Conservation (phyloP, 2,888 invertebrate genomes). For the Stenurella melanura region DNA sequence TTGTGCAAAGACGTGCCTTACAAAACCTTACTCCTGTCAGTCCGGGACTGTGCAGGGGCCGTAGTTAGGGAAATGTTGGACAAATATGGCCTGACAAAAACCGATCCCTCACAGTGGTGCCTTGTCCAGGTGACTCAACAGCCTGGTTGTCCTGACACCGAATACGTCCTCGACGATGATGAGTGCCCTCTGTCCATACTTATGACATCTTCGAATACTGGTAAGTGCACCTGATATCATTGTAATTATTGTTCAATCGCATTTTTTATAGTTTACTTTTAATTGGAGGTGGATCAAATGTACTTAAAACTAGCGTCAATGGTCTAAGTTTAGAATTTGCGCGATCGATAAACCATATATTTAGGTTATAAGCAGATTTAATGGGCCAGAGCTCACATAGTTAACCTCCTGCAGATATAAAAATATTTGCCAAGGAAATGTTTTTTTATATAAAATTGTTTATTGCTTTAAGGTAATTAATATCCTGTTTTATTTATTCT, state of each 20-base stretch:
- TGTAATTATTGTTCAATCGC: background rate
- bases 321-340: slow-evolving; percentile 14
- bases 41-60: slow-evolving; percentile 92
- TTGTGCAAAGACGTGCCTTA: slow-evolving; percentile 98
- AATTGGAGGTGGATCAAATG: background rate
- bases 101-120: slow-evolving; percentile 93
- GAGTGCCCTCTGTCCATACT: slow-evolving; percentile 97
- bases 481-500: background rate
- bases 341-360: slow-evolving; percentile 9
- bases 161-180: slow-evolving; percentile 96
- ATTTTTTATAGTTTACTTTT: background rate
- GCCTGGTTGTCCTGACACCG: slow-evolving; percentile 80
- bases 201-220: slow-evolving; percentile 91
- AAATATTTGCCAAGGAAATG: background rate
- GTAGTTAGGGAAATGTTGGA: slow-evolving; percentile 97
- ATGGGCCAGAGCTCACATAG: background rate
- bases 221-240: slow-evolving; percentile 77
- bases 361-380: slow-evolving; percentile 1
- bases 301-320: background rate
- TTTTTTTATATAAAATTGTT: background rate
- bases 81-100: slow-evolving; percentile 95
- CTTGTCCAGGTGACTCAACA: slow-evolving; percentile 89
- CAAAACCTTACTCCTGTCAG: slow-evolving; percentile 95
- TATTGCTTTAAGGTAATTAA: background rate
- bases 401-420: background rate